Evolutionary conservation across 2,888 invertebrate genomes (phyloP), one percentile per base, ranked within the genome.

Genomic region (Linyphia triangularis): DNA sequence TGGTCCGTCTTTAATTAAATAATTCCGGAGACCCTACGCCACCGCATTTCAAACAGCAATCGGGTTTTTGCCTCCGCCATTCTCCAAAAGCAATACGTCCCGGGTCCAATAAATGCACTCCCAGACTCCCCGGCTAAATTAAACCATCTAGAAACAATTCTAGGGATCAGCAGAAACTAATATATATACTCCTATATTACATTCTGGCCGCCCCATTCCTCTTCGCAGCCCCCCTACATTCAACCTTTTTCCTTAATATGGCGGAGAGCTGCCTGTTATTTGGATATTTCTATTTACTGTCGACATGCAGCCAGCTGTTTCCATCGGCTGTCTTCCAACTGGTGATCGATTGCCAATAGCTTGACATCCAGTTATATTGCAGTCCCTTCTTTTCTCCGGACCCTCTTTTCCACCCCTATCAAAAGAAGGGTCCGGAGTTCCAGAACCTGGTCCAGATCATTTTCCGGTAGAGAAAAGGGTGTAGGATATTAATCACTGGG

Each of bases 201-300:
- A 85, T 78, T 85, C 78, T 72, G 24, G 59, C 59, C 85, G 70
- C 77, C 67, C 77, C 67, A 19, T 9, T n/a, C 67, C n/a, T 19
- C 28, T 57, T 51, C 19, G 30, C 28, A 43, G 22, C 65, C 40
- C 73, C 78, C 51, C 73, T 13, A 30, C 73, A n/a, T 65, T 43
- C 24, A 37, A 30, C 57, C 61, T 69, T 82, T 85, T 85, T 85
- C 84, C 84, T 85, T 85, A 85, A 85, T 85, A 85, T 85, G 84
- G 84, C 84, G 57, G 72, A 40, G 84, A 72, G 59, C 40, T 37
- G 84, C 75, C 51, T 85, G 84, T 85, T 85, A 85, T 85, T 85
- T 85, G 84, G 84, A 85, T 85, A 85, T 85, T 85, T 85, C 84
- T 85, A 85, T 85, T 85, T 85, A 85, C 84, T 85, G 84, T 77